Evolutionary conservation across 2,113 vertebrate genomes (phyloP).

Genomic region (Notothenia coriiceps): DNA sequence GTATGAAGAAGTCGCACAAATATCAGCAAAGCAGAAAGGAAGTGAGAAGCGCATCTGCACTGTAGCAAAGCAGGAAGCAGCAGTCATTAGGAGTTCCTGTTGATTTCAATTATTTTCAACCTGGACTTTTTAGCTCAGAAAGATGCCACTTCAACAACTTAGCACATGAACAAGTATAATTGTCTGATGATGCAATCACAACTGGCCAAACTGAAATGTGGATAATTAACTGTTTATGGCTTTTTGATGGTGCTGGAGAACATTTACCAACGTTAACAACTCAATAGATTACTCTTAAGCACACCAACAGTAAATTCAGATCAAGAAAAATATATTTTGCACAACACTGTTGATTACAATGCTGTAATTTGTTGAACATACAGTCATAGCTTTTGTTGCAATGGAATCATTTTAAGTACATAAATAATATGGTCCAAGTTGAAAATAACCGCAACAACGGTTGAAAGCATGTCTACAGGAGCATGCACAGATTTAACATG

Average conservation of each 20-base stretch:
- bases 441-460: not conserved
- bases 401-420: not conserved
- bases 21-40: not conserved
- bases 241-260: no score
- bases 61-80: not conserved
- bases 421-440: not conserved
- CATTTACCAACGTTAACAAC: no score
- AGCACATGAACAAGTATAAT: not conserved
- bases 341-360: no score
- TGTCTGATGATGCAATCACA: no score
- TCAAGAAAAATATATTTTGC: no score
- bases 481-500: not conserved
- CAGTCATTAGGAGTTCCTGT: not conserved
- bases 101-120: constrained; percentile 8
- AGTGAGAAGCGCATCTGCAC: not conserved
- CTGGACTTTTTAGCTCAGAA: not conserved
- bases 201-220: no score
- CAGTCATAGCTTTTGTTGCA: not conserved
- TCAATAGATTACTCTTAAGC: no score
- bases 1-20: not conserved
- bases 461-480: not conserved
- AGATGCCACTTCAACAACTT: not conserved
- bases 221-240: no score
- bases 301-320: no score
- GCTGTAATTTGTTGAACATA: not conserved